These are phyloP conservation scores for Sebastes schlegelii DNA, from an alignment of 2,113 vertebrate species.

Conservation along the genomic window DNA sequence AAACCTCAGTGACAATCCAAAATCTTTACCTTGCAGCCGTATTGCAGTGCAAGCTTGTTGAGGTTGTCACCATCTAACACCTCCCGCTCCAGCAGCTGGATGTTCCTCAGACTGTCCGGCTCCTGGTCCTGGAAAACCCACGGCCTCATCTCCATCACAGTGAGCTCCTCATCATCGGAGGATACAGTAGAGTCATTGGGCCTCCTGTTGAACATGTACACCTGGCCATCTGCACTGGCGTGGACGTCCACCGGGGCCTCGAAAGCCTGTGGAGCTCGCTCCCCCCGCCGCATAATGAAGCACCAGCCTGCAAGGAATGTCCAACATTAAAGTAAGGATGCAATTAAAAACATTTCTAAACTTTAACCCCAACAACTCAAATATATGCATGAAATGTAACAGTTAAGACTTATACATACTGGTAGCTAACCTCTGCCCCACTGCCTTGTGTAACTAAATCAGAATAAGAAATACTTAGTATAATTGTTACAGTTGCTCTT, in stretches of 20 bases:
- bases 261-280: constrained; percentile 83
- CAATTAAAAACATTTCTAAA: neutral
- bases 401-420: neutral
- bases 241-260: constrained; percentile 89
- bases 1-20: neutral
- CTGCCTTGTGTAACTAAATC: neutral
- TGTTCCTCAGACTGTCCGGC: constrained; percentile 61
- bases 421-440: neutral
- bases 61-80: constrained; percentile 89
- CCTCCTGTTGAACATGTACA: constrained; percentile 86
- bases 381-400: neutral
- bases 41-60: constrained; percentile 94
- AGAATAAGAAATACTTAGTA: too few species aligned
- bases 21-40: constrained; percentile 92
- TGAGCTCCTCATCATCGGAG: constrained; percentile 90
- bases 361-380: neutral
- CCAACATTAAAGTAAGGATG: neutral
- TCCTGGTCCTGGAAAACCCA: constrained; percentile 66
- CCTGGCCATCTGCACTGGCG: constrained; percentile 86
- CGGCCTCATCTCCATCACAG: constrained; percentile 81
- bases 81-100: constrained; percentile 88
- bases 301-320: constrained; percentile 30
- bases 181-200: constrained; percentile 74
- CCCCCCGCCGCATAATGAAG: constrained; percentile 86
- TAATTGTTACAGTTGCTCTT: too few species aligned